Conservation (phyloP, 2,113 vertebrate genomes). For the Myiozetetes cayanensis region DNA sequence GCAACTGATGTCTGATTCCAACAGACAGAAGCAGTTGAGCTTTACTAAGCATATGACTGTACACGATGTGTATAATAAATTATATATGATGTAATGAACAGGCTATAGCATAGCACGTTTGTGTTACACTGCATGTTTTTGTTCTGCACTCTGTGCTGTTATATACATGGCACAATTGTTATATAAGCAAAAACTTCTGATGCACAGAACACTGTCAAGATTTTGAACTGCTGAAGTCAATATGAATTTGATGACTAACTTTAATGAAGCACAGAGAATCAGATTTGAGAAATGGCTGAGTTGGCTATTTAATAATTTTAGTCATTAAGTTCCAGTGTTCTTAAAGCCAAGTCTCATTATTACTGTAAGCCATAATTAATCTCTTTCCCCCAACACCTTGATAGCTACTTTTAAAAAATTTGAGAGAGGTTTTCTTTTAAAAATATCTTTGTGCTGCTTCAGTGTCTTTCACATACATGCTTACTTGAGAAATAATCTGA, state of each 20-base stretch:
- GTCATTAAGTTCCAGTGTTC: neutral
- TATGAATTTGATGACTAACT: neutral
- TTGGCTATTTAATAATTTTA: neutral
- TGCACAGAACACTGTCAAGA: neutral
- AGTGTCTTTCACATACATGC: neutral
- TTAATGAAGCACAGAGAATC: neutral
- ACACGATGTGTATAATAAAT: fast-evolving
- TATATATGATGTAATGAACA: neutral
- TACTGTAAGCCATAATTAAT: neutral
- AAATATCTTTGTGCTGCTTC: neutral
- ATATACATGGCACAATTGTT: neutral
- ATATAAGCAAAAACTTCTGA: neutral
- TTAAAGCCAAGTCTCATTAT: neutral
- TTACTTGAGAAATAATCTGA: neutral
- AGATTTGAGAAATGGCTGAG: neutral
- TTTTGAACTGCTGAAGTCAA: neutral
- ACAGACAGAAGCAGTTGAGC: neutral
- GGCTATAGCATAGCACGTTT: neutral
- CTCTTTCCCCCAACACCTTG: neutral
- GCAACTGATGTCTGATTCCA: neutral
- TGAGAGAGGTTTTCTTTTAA: neutral
- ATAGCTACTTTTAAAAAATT: neutral
- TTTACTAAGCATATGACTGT: neutral
- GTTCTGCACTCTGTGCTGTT: neutral
- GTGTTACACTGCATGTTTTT: neutral